phyloP scores from a whole-genome alignment of 2,113 vertebrate genomes.

The Echinops telfairi region DNA sequence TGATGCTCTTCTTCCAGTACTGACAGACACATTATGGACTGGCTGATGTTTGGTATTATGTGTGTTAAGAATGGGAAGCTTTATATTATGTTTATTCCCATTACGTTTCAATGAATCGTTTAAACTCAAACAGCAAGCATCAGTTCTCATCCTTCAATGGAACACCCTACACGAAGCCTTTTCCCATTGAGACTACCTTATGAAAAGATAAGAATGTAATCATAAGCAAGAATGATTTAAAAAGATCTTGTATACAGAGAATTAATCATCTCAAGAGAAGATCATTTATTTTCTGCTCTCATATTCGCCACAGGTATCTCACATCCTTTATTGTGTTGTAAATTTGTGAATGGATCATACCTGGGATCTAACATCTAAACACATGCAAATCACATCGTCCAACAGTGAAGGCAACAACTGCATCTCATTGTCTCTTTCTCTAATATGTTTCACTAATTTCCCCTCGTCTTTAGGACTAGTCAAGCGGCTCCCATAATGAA shows the following conservation, averaged over 20 bases:
- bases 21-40: neutral
- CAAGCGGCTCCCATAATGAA: constrained; percentile 56
- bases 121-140: neutral
- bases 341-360: neutral
- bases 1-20: constrained; percentile 36
- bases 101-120: constrained; percentile 1
- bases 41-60: neutral
- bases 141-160: constrained; percentile 2
- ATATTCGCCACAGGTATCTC: too few relatives aligned
- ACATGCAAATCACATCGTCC: constrained; percentile 9
- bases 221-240: too few relatives aligned
- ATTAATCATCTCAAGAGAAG: too few relatives aligned
- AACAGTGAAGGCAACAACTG: constrained; percentile 60
- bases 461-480: constrained; percentile 63
- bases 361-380: constrained; percentile 47
- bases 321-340: neutral
- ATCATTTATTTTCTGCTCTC: too few relatives aligned
- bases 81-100: neutral
- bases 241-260: too few relatives aligned
- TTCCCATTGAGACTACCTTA: neutral
- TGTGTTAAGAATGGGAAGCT: neutral
- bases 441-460: constrained; percentile 62
- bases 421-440: neutral
- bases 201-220: neutral
- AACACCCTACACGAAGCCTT: neutral